Evolutionary conservation across 2,888 invertebrate species (phyloP).

Genomic region (Eucera pruinosa): DNA sequence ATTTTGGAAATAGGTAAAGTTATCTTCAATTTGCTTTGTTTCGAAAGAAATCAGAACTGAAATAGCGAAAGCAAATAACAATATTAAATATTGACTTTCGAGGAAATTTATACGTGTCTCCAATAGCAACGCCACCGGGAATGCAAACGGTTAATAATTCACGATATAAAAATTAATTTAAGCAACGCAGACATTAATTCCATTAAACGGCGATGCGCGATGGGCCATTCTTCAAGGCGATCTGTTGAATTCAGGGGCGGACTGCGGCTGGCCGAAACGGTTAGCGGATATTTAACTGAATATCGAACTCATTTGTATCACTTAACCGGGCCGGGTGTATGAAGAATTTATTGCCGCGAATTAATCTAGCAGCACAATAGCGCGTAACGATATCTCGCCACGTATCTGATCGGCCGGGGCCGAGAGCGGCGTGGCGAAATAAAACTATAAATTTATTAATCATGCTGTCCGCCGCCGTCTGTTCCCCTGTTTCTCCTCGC

Average conservation of each 20-base stretch:
- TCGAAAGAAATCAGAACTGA: too few relatives aligned
- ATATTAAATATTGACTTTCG: too few relatives aligned
- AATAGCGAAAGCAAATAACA: too few relatives aligned
- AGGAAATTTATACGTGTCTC: too few relatives aligned
- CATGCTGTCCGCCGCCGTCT: constrained; percentile 43
- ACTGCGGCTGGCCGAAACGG: constrained; percentile 56
- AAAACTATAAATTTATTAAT: constrained; percentile 62
- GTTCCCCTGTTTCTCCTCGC: constrained; percentile 33
- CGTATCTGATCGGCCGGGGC: constrained; percentile 56
- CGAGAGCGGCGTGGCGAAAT: constrained; percentile 47
- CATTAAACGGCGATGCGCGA: constrained; percentile 60
- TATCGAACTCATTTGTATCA: constrained; percentile 64
- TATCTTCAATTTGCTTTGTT: too few relatives aligned
- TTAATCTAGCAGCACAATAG: constrained; percentile 64
- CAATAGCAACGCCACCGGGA: too few relatives aligned
- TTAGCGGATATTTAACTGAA: constrained; percentile 63
- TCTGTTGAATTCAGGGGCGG: constrained; percentile 59
- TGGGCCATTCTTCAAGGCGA: constrained; percentile 62
- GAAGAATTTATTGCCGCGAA: constrained; percentile 62
- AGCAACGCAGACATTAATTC: constrained; percentile 65
- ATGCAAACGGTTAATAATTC: too few relatives aligned
- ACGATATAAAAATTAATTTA: too few relatives aligned
- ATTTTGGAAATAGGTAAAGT: too few relatives aligned
- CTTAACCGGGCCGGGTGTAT: constrained; percentile 50
- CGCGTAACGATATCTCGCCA: constrained; percentile 59